A percentile compares a stretch with the other conserved stretches of the same genome.
Evolutionary conservation across 64 coral and sea anemone species (phyloP).

Genomic region (Stichodactyla mertensii): DNA sequence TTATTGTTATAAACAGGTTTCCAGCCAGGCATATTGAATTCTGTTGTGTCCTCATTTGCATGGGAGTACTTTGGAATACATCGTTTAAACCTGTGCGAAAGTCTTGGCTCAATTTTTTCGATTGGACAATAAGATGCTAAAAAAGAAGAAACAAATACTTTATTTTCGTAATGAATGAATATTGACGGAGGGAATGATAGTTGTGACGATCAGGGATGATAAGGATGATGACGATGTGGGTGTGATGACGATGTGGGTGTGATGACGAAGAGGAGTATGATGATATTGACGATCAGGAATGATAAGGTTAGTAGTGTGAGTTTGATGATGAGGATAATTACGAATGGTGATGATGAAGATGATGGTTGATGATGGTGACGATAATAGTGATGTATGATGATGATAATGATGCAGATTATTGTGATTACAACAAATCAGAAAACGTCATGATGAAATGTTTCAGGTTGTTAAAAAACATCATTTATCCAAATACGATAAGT

Average conservation of each 20-base stretch:
- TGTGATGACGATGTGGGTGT: too few relatives aligned
- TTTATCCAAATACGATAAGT: too few relatives aligned
- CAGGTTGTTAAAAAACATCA: too few relatives aligned
- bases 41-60: constrained; percentile 7
- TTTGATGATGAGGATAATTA: too few relatives aligned
- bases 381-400: too few relatives aligned
- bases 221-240: too few relatives aligned
- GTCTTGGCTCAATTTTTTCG: not conserved
- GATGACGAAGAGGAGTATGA: not conserved
- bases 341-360: not conserved
- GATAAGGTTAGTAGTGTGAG: not conserved
- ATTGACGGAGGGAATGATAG: too few relatives aligned
- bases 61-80: constrained; percentile 38
- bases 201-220: too few relatives aligned
- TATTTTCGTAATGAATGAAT: too few relatives aligned
- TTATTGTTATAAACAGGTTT: constrained; percentile 30
- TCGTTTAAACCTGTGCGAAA: constrained; percentile 21
- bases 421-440: too few relatives aligned
- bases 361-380: not conserved
- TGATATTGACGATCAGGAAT: not conserved
- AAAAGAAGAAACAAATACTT: not conserved
- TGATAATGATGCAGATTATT: too few relatives aligned
- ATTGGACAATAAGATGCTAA: not conserved
- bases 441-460: too few relatives aligned
- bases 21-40: constrained; percentile 53